Evolutionary conservation across 2,113 vertebrate genomes (phyloP).

Genomic region (Corythornis madagascariensis): DNA sequence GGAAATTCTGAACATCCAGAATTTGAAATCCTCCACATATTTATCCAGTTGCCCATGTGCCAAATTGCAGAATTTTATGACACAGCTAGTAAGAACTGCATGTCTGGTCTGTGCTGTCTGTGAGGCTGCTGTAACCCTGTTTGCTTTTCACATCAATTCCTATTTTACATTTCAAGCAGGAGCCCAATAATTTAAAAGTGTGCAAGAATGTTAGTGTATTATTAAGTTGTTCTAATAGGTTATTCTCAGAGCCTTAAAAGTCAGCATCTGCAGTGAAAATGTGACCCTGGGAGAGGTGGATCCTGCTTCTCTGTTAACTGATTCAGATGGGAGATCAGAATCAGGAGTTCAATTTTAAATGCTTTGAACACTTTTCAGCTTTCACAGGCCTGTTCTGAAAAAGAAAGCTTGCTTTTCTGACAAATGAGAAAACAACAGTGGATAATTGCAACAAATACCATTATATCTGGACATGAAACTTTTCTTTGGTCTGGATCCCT

Average conservation of each 20-base stretch:
- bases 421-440: background rate
- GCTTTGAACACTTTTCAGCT: constrained; percentile 12
- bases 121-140: background rate
- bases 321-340: background rate
- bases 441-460: constrained; percentile 4
- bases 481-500: background rate
- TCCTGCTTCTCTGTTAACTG: background rate
- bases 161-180: constrained; percentile 1
- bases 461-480: background rate
- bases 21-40: background rate
- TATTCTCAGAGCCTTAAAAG: background rate
- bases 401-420: constrained; percentile 28
- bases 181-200: background rate
- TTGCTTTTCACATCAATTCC: constrained; percentile 3
- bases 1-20: background rate
- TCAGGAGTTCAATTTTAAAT: background rate
- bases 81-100: background rate
- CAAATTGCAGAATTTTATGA: background rate
- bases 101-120: background rate
- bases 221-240: background rate
- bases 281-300: background rate
- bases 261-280: constrained; percentile 1
- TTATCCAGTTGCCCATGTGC: background rate
- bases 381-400: background rate
- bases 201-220: background rate